Base-by-base conservation (phyloP, 2,797 vertebrate genomes). In the Ceryle rudis region DNA sequence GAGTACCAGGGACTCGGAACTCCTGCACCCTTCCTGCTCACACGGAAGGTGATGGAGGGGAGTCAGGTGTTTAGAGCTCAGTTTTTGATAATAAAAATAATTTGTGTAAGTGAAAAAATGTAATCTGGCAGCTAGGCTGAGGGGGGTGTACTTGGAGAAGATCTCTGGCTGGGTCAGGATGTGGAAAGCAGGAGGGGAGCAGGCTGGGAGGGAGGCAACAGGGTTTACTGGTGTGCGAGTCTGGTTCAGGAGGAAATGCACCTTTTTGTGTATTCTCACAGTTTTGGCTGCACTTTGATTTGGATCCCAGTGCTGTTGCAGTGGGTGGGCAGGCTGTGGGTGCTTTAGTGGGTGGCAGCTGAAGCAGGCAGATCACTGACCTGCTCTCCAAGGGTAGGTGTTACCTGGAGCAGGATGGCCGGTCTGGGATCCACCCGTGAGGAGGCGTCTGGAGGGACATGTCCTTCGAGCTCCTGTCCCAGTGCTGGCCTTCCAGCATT, bases 351-450 rank as follows among this genome's bases (percentile, higher is more conserved):
- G 77, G 17, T 6, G 42, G 28, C 17, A 5, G 23, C 42, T 3
- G 41, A 16, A 39, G 72, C 77, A 13, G 57, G 73, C 33, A 14
- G 81, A 60, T 72, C 15, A 2, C 3, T 0, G 54, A 14, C 80
- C 78, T 5, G 77, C 0, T 20, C 66, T 6, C 26, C 0, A 2
- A 44, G 29, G 28, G 20, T 49, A 3, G 37, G 22, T 4, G 26
- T 91, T 98, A 98, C 98, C 98, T 98, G 97, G 46, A 83, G 81
- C 67, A 8, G 57, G 31, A 19, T 1, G 18, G 90, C n/a, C 0
- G 49, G 8, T 9, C 58, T 44, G 15, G 11, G 46, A 57, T 81
- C 80, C 75, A 13, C 44, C 58, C 1, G 5, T 0, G n/a, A 22
- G 44, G 26, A 57, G 29, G 18, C 22, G 1, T 62, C 74, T 1